These are phyloP conservation scores for Drosophila peninsularis DNA, from an alignment of 2,888 invertebrate species.

Conservation along the genomic window DNA sequence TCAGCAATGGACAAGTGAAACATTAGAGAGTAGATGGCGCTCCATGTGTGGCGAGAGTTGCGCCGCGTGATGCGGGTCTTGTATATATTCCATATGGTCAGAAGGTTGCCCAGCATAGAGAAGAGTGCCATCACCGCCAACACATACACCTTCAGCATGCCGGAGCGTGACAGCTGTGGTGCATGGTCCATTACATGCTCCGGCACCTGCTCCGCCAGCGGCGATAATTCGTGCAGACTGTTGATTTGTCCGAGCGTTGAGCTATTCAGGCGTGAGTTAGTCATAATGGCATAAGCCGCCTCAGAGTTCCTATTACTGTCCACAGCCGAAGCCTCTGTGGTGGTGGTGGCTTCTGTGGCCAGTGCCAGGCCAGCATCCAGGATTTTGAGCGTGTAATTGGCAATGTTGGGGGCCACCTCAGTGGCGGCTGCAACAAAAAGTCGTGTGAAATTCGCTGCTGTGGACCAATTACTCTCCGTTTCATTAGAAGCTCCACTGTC, in stretches of 20 bases:
- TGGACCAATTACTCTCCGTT: slow-evolving; percentile 50
- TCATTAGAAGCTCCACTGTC: slow-evolving; percentile 35
- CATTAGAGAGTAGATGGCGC: slow-evolving; percentile 91
- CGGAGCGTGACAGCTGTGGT: slow-evolving; percentile 88
- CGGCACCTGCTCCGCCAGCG: slow-evolving; percentile 64
- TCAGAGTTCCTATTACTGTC: slow-evolving; percentile 27
- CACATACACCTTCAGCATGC: slow-evolving; percentile 88
- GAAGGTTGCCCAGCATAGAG: slow-evolving; percentile 90
- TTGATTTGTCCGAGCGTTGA: slow-evolving; percentile 54
- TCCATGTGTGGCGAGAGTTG: slow-evolving; percentile 87
- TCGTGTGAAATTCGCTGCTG: slow-evolving; percentile 54
- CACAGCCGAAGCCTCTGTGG: slow-evolving; percentile 12
- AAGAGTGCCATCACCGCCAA: slow-evolving; percentile 89
- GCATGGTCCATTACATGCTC: slow-evolving; percentile 87
- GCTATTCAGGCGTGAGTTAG: slow-evolving; percentile 38
- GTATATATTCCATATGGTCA: slow-evolving; percentile 91
- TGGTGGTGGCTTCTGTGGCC: slow-evolving; percentile 44
- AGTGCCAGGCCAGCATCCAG: slow-evolving; percentile 56
- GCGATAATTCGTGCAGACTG: slow-evolving; percentile 46
- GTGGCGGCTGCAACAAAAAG: slow-evolving; percentile 45
- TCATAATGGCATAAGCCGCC: slow-evolving; percentile 57
- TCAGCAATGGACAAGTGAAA: slow-evolving; percentile 93
- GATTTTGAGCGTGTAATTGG: slow-evolving; percentile 67
- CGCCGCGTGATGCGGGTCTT: slow-evolving; percentile 87
- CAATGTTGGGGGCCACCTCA: slow-evolving; percentile 55